Base-by-base conservation (phyloP, 1,140 invertebrate genomes). In the Drosophila busckii region DNA sequence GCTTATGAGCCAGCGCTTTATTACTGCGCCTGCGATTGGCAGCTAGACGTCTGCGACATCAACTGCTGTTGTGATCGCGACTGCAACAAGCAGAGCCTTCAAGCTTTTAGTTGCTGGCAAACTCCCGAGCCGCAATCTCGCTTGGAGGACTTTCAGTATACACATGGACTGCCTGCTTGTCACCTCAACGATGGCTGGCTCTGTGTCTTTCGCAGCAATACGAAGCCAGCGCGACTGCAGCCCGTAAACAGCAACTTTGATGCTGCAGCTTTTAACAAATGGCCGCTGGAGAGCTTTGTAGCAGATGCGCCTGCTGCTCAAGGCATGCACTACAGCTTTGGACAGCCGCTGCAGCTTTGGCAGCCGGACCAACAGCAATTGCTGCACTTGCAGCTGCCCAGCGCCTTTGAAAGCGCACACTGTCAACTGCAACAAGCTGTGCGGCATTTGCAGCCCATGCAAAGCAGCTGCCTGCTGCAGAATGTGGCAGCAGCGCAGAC, bases 51-150 rank as follows among this genome's bases (percentile, higher is more conserved):
- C 1, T 87, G 86, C 32, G 84, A 87, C 13, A 35, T 86, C 0
- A 85, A 87, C 41, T 87, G 86, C 34, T 87, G 86, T 41, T 87
- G 86, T 31, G 86, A 87, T 62, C 55, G 12, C 1, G 86, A 87
- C 22, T 87, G 86, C 19, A 8, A 37, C 1, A 1, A 13, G 0
- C 63, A 69, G 5, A 48, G 53, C 1, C 26, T 64, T 1, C 29
- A 52, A 9, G 66, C 71, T 0, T 87, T 87, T 7, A 52, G 45
- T 40, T 87, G 85, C 13, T 9, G 54, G n/a, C 9, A 13, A 1
- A 15, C 25, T 0, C 1, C 31, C 0, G 8, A 55, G 9, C 16
- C 61, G 8, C 60, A 59, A 16, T 40, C 48, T 0, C 62, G 64
- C 6, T 29, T 86, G 2, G 70, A 85, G 23, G 75, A 87, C 15